Evolutionary conservation across 2,797 vertebrate species (phyloP).

Genomic region (Darevskia nairensis): DNA sequence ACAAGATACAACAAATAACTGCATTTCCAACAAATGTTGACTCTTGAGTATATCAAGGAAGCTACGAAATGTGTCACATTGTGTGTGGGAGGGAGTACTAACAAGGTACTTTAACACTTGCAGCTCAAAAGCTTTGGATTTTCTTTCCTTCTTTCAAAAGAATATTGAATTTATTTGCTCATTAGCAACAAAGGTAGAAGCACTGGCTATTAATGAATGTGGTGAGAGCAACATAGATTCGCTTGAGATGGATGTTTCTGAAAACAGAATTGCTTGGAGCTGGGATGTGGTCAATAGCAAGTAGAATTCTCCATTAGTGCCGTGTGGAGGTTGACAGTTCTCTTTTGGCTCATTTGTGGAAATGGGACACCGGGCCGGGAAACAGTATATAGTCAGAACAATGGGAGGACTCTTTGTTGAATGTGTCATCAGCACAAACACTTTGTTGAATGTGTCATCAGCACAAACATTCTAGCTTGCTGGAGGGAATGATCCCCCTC

Average conservation of each 20-base stretch:
- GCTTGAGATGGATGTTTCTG: not conserved
- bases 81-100: not conserved
- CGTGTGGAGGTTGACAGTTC: not conserved
- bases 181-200: not conserved
- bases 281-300: not conserved
- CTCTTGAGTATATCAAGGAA: no score
- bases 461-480: no score
- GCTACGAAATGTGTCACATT: not conserved
- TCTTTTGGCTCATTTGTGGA: not conserved
- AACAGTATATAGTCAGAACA: not conserved
- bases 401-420: no score
- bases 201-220: not conserved
- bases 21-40: not conserved
- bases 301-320: not conserved
- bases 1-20: no score
- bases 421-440: no score
- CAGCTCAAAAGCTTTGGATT: not conserved
- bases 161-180: not conserved
- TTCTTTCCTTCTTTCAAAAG: not conserved
- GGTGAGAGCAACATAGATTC: no score
- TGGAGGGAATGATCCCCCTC: no score
- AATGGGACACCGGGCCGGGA: not conserved
- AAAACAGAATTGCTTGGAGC: not conserved
- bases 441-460: no score
- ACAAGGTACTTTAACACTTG: not conserved